Conservation (phyloP, 2,113 vertebrate species). For the Pithys albifrons region DNA sequence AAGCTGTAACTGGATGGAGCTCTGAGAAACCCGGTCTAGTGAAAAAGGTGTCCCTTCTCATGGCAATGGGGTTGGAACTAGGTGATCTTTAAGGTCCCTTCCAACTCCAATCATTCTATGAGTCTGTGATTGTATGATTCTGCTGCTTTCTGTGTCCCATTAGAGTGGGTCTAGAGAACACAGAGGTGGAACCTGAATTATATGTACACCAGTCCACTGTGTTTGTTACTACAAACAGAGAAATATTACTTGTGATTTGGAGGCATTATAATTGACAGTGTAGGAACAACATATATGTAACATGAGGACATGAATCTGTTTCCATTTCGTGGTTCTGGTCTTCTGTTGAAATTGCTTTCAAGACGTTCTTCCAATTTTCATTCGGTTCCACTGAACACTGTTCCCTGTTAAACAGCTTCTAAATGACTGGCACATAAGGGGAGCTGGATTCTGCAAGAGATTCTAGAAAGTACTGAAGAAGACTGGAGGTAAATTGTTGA, state of each 20-base stretch:
- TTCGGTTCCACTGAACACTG: not conserved
- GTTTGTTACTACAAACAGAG: not conserved
- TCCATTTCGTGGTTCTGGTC: not conserved
- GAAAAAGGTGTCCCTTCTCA: not conserved
- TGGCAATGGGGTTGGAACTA: not conserved
- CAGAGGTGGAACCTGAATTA: not conserved
- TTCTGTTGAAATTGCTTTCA: not conserved
- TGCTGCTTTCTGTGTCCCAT: not conserved
- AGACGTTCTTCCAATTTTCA: not conserved
- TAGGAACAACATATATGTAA: not conserved
- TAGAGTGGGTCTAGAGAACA: not conserved
- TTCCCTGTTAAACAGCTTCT: not conserved
- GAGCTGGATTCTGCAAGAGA: not conserved
- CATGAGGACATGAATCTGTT: not conserved
- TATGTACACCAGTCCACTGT: rapidly evolving
- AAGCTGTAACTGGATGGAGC: not conserved
- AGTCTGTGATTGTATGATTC: not conserved
- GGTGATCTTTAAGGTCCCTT: not conserved
- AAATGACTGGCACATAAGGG: not conserved
- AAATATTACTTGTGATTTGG: not conserved
- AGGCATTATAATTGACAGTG: not conserved
- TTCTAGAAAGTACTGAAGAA: not conserved
- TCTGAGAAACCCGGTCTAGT: not conserved
- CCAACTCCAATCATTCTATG: not conserved
- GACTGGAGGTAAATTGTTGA: not conserved